Conservation (phyloP, 2,888 invertebrate genomes). For the Bhutanitis thaidina region DNA sequence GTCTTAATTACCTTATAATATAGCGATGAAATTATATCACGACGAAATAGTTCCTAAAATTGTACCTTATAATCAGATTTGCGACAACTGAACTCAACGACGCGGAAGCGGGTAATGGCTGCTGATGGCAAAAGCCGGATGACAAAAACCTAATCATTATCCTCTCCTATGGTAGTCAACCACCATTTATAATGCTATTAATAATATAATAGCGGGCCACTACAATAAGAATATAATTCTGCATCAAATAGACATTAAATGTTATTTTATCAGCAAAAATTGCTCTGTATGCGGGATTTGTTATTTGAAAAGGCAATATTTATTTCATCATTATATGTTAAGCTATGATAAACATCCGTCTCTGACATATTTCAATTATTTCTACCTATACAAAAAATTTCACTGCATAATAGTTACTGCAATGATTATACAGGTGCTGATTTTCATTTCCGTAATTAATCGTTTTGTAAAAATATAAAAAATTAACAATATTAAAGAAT, state of each 20-base stretch:
- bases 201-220: slow-evolving; percentile 60
- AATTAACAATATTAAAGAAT: no score
- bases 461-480: no score
- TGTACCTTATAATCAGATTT: background rate
- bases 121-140: slow-evolving; percentile 50
- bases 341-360: slow-evolving; percentile 37
- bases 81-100: background rate
- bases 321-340: slow-evolving; percentile 59
- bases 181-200: slow-evolving; percentile 75
- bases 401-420: background rate
- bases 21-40: background rate
- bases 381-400: background rate
- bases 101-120: slow-evolving; percentile 14
- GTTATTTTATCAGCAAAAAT: slow-evolving; percentile 63
- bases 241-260: slow-evolving; percentile 68
- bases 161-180: slow-evolving; percentile 52
- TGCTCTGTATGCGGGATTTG: slow-evolving; percentile 38
- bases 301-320: slow-evolving; percentile 52
- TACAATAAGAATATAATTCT: slow-evolving; percentile 52
- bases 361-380: slow-evolving; percentile 13
- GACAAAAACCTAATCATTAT: slow-evolving; percentile 65
- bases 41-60: slow-evolving; percentile 2
- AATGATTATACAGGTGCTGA: no score
- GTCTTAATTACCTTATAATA: no score
- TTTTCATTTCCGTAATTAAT: no score